These are phyloP conservation scores for Sepioteuthis lessoniana DNA, from an alignment of 2,888 invertebrate genomes.

Conservation along the genomic window DNA sequence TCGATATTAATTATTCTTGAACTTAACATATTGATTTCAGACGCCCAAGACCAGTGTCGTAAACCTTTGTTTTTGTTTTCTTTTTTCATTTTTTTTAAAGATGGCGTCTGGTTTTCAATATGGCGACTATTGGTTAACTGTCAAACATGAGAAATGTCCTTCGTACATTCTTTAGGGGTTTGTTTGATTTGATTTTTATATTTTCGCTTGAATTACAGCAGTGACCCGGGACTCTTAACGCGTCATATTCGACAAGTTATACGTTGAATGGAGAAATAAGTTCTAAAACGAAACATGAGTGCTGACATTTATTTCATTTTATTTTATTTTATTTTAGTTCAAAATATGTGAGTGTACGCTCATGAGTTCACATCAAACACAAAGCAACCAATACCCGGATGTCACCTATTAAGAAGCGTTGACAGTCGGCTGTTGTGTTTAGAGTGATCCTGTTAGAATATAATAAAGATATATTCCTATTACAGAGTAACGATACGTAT, in stretches of 20 bases:
- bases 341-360: too few relatives aligned
- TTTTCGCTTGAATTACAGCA: background rate
- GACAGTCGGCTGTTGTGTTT: background rate
- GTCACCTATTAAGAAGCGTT: background rate
- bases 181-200: background rate
- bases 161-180: background rate
- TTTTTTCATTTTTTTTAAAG: background rate
- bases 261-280: background rate
- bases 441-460: background rate
- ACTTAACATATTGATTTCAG: background rate
- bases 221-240: background rate
- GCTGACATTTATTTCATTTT: background rate
- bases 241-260: background rate
- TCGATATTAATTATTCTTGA: background rate
- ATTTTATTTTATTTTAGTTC: background rate
- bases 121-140: slow-evolving; percentile 33
- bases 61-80: background rate
- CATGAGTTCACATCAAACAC: background rate
- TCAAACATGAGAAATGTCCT: background rate
- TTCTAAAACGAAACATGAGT: background rate
- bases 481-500: background rate
- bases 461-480: background rate
- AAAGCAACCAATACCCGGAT: background rate
- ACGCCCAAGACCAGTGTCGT: background rate
- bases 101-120: background rate